phyloP scores from a whole-genome alignment of 2,888 invertebrate species.

The Synergus japonicus region DNA sequence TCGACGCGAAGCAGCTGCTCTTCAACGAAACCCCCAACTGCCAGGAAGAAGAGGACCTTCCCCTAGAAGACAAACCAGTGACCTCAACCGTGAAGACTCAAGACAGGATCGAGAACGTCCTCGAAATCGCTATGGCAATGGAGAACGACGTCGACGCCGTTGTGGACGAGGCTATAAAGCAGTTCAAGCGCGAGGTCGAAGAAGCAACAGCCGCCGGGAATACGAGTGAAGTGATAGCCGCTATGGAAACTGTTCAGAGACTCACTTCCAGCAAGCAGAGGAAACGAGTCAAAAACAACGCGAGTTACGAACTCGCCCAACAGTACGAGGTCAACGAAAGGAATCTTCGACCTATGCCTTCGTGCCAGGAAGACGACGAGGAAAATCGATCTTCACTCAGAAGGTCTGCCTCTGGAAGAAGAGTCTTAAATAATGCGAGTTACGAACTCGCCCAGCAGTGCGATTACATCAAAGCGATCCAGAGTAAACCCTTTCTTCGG shows the following conservation, averaged over 20 bases:
- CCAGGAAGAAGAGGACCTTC: constrained; percentile 54
- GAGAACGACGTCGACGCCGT: constrained; percentile 70
- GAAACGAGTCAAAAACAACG: constrained; percentile 71
- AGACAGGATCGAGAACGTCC: constrained; percentile 68
- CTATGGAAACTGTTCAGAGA: constrained; percentile 45
- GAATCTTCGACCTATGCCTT: constrained; percentile 49
- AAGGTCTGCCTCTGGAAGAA: constrained; percentile 19
- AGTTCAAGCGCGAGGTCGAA: constrained; percentile 67
- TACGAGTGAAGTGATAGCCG: constrained; percentile 39
- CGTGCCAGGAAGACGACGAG: constrained; percentile 50
- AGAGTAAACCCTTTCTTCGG: constrained; percentile 62
- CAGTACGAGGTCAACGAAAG: constrained; percentile 68
- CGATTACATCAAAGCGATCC: constrained; percentile 67
- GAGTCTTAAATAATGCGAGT: constrained; percentile 68
- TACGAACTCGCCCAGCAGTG: constrained; percentile 73
- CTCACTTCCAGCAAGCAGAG: constrained; percentile 54
- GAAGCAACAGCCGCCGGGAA: constrained; percentile 55
- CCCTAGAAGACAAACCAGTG: constrained; percentile 59
- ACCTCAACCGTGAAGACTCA: constrained; percentile 73
- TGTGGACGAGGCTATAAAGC: constrained; percentile 69
- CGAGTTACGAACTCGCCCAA: constrained; percentile 75
- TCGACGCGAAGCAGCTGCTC: constrained; percentile 49
- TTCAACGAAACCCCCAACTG: constrained; percentile 49
- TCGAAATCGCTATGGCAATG: constrained; percentile 70
- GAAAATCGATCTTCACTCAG: constrained; percentile 29